These are phyloP conservation scores for Pectinophora gossypiella DNA, from an alignment of 1,140 invertebrate genomes.

Conservation along the genomic window DNA sequence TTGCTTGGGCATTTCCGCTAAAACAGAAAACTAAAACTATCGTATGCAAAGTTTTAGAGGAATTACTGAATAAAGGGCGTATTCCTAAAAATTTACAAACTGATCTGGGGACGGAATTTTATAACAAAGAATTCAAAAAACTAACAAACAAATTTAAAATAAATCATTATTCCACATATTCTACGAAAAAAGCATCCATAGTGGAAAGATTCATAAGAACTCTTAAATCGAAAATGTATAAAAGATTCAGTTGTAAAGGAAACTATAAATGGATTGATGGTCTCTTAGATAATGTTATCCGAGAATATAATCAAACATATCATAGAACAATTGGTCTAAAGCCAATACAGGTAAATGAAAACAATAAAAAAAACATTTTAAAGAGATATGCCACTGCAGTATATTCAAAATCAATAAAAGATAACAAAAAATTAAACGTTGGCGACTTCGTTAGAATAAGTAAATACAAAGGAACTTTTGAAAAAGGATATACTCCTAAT, in stretches of 20 bases:
- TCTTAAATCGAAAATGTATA: slow-evolving; percentile 61
- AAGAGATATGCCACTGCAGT: neutral
- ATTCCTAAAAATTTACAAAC: slow-evolving; percentile 61
- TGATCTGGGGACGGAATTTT: slow-evolving; percentile 65
- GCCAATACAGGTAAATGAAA: slow-evolving; percentile 40
- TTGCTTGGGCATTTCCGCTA: slow-evolving; percentile 56
- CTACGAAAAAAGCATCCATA: slow-evolving; percentile 58
- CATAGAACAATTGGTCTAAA: slow-evolving; percentile 60
- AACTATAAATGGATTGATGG: slow-evolving; percentile 54
- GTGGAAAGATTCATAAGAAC: slow-evolving; percentile 67
- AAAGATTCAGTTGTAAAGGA: slow-evolving; percentile 55
- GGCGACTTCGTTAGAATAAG: slow-evolving; percentile 50
- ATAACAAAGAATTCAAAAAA: slow-evolving; percentile 37
- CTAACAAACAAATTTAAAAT: slow-evolving; percentile 47
- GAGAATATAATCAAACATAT: slow-evolving; percentile 57
- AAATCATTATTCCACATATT: slow-evolving; percentile 63
- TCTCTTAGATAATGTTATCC: slow-evolving; percentile 36
- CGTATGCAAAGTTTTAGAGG: neutral
- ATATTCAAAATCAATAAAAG: slow-evolving; percentile 9
- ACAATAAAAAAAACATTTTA: slow-evolving; percentile 25
- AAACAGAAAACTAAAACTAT: slow-evolving; percentile 58
- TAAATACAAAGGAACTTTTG: slow-evolving; percentile 47
- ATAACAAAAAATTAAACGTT: slow-evolving; percentile 26
- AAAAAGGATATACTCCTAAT: slow-evolving; percentile 55
- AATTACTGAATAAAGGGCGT: slow-evolving; percentile 28